phyloP scores from a whole-genome alignment of 2,797 vertebrate genomes.

The Iguana delicatissima region DNA sequence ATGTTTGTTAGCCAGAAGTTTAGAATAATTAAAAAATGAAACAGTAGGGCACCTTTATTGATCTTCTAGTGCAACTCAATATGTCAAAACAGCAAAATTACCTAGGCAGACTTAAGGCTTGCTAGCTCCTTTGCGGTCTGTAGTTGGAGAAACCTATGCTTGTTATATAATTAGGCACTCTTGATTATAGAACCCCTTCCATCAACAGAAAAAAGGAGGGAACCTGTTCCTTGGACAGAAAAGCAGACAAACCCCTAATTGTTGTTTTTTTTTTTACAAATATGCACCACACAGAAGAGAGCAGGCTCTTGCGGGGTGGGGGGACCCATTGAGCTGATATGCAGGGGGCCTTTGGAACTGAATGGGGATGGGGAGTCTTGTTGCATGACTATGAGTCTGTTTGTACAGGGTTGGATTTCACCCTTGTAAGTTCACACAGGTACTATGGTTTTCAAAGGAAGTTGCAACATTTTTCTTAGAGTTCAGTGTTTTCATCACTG shows the following conservation, averaged over 20 bases:
- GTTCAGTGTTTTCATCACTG: slow-evolving; percentile 38
- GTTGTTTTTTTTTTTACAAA: background rate
- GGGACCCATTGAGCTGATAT: background rate
- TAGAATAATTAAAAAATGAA: background rate
- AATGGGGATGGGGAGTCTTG: background rate
- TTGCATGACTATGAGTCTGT: background rate
- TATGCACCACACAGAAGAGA: background rate
- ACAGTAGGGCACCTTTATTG: background rate
- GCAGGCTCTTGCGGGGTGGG: too few species aligned
- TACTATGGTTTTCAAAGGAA: slow-evolving; percentile 43
- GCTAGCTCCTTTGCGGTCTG: slow-evolving; percentile 12
- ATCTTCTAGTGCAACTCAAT: slow-evolving; percentile 45
- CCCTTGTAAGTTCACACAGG: background rate
- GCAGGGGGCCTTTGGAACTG: background rate
- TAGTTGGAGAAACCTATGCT: slow-evolving; percentile 25
- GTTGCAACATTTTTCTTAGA: slow-evolving; percentile 47
- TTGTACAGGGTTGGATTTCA: too few species aligned
- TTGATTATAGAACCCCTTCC: background rate
- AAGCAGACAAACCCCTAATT: too few species aligned
- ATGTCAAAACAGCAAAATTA: slow-evolving; percentile 48
- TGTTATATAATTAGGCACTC: background rate
- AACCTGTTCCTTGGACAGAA: background rate
- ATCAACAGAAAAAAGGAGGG: background rate
- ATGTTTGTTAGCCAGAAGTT: slow-evolving; percentile 8
- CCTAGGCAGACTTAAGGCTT: slow-evolving; percentile 47